Evolutionary conservation across 2,797 vertebrate genomes (phyloP), one percentile per base, ranked within the genome.

Genomic region (Valencia hispanica): DNA sequence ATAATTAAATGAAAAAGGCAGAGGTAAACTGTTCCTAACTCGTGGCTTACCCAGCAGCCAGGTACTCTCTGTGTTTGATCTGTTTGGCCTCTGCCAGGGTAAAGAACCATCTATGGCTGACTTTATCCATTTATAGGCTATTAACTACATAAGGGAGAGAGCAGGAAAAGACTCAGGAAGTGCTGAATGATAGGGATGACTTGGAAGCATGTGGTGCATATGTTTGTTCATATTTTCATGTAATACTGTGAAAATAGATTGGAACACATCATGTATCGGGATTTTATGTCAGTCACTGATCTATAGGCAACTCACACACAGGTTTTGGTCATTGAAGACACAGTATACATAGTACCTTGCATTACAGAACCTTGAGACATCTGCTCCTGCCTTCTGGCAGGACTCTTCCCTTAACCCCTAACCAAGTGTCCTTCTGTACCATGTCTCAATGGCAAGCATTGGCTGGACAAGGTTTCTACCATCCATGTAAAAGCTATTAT

Each of bases 61-160:
- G 89, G 88, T 90, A 79, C 84, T 88, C 78, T 73, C 68, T 25
- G n/a, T 36, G 77, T 93, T 93, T 85, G 90, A 91, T 91, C 90
- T 91, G 87, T 93, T 92, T 91, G 86, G 86, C 88, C 87, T 92
- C 88, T 75, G 70, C 94, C 82, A 87, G 90, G 94, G 93, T 94
- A 96, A 95, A 95, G 96, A 96, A 95, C 94, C 96, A 96, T 97
- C 96, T 97, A 96, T 88, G 91, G 87, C 79, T 93, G 95, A 93
- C 95, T 89, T 86, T 85, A 93, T 93, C 92, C 88, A 72, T 75
- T 90, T 94, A 89, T 89, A 84, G 85, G 79, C 83, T 86, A 81
- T 74, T 74, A 73, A 78, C 79, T 80, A 81, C 81, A 68, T 70
- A 72, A 57, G 50, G 79, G 63, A 51, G 79, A 72, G 59, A 80